These are phyloP conservation scores for Trisateles emortualis DNA, from an alignment of 2,888 invertebrate species.

Conservation along the genomic window DNA sequence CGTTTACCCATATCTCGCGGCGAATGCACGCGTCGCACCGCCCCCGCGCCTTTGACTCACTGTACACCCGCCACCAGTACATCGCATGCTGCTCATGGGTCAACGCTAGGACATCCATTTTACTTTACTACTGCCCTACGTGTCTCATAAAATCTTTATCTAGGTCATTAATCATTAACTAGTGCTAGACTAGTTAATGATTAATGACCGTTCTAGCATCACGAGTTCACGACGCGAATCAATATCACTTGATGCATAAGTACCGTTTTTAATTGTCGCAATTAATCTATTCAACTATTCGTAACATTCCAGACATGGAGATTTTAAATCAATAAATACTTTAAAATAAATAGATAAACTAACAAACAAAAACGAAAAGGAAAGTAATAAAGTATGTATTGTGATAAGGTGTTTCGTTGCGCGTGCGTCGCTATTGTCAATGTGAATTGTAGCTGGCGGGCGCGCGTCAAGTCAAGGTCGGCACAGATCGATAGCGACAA, in stretches of 20 bases:
- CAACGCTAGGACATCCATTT: slow-evolving; percentile 70
- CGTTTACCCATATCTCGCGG: slow-evolving; percentile 86
- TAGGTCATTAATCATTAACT: no score
- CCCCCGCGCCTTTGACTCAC: slow-evolving; percentile 78
- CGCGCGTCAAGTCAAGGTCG: slow-evolving; percentile 79
- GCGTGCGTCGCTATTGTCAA: slow-evolving; percentile 77
- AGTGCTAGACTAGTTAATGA: background rate
- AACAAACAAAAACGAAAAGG: slow-evolving; percentile 56
- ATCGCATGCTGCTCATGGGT: slow-evolving; percentile 56
- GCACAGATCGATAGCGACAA: slow-evolving; percentile 70
- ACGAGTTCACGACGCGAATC: background rate
- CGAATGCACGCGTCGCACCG: slow-evolving; percentile 76
- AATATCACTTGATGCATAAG: background rate
- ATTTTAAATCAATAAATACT: background rate
- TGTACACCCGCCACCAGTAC: slow-evolving; percentile 57
- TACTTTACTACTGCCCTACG: slow-evolving; percentile 47
- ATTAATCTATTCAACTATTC: background rate
- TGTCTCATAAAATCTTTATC: slow-evolving; percentile 14
- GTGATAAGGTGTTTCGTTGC: slow-evolving; percentile 66
- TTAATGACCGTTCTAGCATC: background rate
- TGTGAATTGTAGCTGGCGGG: slow-evolving; percentile 75
- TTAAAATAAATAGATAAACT: background rate
- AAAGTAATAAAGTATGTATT: slow-evolving; percentile 58
- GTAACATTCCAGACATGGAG: background rate
- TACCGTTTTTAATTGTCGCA: background rate